phyloP scores from a whole-genome alignment of 2,797 vertebrate species.

The Apogon talboti region DNA sequence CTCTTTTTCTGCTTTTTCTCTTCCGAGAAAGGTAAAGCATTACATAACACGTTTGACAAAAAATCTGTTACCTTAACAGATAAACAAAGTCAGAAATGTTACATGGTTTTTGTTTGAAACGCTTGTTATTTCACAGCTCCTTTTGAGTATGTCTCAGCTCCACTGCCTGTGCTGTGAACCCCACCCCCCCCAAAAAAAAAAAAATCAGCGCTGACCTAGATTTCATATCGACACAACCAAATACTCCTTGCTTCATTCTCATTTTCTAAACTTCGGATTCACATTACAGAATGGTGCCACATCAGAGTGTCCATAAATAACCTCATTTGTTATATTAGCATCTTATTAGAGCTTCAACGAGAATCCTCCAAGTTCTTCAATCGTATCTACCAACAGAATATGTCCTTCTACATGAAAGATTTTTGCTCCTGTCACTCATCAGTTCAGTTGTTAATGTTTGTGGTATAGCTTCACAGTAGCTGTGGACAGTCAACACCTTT shows the following conservation, averaged over 20 bases:
- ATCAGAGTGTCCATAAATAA: slow-evolving; percentile 5
- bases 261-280: slow-evolving; percentile 13
- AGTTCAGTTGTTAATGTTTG: slow-evolving; percentile 1
- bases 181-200: too few species aligned
- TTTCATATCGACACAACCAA: slow-evolving; percentile 14
- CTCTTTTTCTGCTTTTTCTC: too few species aligned
- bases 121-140: too few species aligned
- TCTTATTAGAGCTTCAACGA: slow-evolving; percentile 11
- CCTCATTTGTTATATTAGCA: background rate
- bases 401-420: background rate
- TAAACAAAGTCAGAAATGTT: too few species aligned
- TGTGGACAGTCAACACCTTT: slow-evolving; percentile 33
- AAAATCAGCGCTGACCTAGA: slow-evolving; percentile 15
- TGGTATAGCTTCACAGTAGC: background rate
- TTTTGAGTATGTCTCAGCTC: slow-evolving; percentile 14
- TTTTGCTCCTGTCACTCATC: slow-evolving; percentile 10
- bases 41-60: too few species aligned
- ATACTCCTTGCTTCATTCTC: background rate
- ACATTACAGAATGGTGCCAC: background rate
- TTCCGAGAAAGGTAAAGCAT: too few species aligned
- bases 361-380: background rate
- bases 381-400: background rate
- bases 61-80: too few species aligned
- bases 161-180: slow-evolving; percentile 19
- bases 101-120: too few species aligned